Evolutionary conservation across 2,888 invertebrate species (phyloP).

Genomic region (Stenodera caucasica): DNA sequence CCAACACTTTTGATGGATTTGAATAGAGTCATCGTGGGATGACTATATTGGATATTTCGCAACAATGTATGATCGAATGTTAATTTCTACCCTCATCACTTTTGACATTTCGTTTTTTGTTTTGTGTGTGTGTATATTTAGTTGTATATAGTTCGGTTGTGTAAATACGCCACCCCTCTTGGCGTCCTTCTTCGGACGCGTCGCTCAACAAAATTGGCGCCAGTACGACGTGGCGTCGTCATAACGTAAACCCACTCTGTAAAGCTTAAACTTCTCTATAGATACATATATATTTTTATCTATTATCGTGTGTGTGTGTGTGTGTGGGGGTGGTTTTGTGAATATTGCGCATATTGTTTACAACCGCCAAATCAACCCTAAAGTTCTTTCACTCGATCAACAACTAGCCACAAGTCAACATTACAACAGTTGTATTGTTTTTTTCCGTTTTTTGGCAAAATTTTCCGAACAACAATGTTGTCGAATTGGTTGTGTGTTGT

Average conservation of each 20-base stretch:
- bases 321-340: conserved; percentile 14
- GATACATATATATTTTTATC: not conserved
- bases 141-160: not conserved
- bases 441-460: conserved; percentile 1
- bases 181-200: conserved; percentile 12
- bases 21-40: too few relatives aligned
- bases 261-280: not conserved
- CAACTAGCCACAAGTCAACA: not conserved
- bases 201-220: conserved; percentile 22
- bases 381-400: not conserved
- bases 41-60: not conserved
- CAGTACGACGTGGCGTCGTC: conserved; percentile 27
- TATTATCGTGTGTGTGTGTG: not conserved
- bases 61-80: not conserved
- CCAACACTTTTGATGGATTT: too few relatives aligned
- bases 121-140: too few relatives aligned
- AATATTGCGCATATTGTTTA: conserved; percentile 7
- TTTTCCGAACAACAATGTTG: not conserved
- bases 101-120: not conserved
- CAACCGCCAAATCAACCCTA: not conserved
- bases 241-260: not conserved
- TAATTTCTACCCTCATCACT: not conserved
- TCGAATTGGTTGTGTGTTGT: not conserved
- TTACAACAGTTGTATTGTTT: conserved; percentile 2
- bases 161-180: not conserved